These are phyloP conservation scores for Phengaris arion DNA, from an alignment of 2,888 invertebrate genomes.

Conservation along the genomic window DNA sequence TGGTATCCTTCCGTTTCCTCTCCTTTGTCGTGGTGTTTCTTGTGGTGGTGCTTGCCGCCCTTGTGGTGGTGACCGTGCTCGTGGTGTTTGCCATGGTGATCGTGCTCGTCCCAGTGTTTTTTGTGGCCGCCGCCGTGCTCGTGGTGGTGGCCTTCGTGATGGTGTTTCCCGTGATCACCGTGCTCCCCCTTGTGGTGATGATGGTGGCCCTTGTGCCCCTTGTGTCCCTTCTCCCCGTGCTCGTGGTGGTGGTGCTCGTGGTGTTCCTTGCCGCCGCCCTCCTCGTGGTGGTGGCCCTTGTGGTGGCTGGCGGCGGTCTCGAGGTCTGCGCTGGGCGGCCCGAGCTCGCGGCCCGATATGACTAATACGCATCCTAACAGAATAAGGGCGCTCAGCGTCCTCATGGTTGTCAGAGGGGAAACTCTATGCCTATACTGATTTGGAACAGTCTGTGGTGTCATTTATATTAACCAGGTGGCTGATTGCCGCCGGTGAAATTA, in stretches of 20 bases:
- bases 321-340: constrained; percentile 61
- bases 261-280: constrained; percentile 84
- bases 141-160: constrained; percentile 86
- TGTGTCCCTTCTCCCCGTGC: constrained; percentile 86
- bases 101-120: constrained; percentile 87
- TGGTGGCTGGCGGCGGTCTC: constrained; percentile 74
- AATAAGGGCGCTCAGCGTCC: constrained; percentile 70
- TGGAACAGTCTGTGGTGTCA: constrained; percentile 56
- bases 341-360: constrained; percentile 61
- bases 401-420: constrained; percentile 49
- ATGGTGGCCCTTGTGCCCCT: constrained; percentile 87
- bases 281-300: constrained; percentile 79
- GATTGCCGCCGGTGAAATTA: constrained; percentile 73
- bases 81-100: constrained; percentile 87
- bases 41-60: constrained; percentile 87
- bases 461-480: constrained; percentile 68
- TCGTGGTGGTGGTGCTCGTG: constrained; percentile 84
- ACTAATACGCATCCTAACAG: constrained; percentile 62
- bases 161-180: constrained; percentile 87
- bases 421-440: constrained; percentile 65
- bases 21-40: constrained; percentile 91
- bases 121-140: constrained; percentile 90
- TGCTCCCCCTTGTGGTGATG: constrained; percentile 89
- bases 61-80: constrained; percentile 88
- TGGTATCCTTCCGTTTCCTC: constrained; percentile 91